Evolutionary conservation across 2,888 invertebrate species (phyloP), one percentile per base, ranked within the genome.

Genomic region (Opisthograptis luteolata): DNA sequence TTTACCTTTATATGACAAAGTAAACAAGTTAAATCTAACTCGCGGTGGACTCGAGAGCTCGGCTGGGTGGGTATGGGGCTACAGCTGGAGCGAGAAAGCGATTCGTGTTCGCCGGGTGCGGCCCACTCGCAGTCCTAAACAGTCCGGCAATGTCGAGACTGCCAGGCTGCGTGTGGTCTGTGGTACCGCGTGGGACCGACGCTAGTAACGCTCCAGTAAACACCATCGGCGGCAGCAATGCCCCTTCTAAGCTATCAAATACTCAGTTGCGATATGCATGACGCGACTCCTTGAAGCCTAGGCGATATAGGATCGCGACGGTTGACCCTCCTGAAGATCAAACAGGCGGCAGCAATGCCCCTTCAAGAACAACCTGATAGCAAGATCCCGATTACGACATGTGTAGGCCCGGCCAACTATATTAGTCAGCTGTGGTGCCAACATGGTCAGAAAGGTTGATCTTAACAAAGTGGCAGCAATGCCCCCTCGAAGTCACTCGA

Each of bases 311-410:
- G 10, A 1, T 7, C 6, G 34, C 7, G 4, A 22, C 7, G 34
- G 10, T 14, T 14, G 15, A 15, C 12, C 20, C 19, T 7, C 22
- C 12, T 12, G 34, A 12, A 19, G 12, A 34, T 12, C 32, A 15
- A 22, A 12, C 12, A 20, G 25, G 37, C 25, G 27, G 37, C 37
- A 37, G 37, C 5, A 27, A 31, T 40, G 36, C 24, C 36, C 36
- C 36, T 22, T 24, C 36, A 5, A 24, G 13, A 10, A 24, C 20
- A 34, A n/a, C 9, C 35, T 24, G 35, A 15, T 17, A 17, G 31
- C 7, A 6, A 6, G 20, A n/a, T 9, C 9, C 31, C 31, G 8
- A 32, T 2, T 32, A 17, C 31, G 17, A 17, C 5, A 9, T 25
- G 7, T 37, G 37, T 1, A 7, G 20, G 1, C 20, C 20, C 7